Conservation (phyloP, 37 sponge, comb jelly and placozoan genomes). For the Sycon ciliatum region DNA sequence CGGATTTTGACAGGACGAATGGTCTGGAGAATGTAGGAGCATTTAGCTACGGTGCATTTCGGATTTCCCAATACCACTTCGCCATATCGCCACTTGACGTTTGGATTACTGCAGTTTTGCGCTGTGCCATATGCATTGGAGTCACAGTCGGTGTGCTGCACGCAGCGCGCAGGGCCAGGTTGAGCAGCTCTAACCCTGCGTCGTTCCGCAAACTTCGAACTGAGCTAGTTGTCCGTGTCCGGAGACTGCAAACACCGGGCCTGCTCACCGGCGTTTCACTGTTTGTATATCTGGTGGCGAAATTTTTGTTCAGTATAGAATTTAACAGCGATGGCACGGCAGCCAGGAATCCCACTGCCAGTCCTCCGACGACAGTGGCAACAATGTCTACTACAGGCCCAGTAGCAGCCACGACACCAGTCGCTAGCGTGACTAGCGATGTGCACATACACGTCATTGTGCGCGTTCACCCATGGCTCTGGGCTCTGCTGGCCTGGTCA, state of each 20-base stretch:
- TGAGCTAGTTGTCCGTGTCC: no score
- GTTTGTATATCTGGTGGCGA: not conserved
- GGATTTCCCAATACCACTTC: not conserved
- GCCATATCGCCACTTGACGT: not conserved
- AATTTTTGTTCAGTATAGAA: slow-evolving; percentile 1
- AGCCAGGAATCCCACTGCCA: not conserved
- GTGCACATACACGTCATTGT: no score
- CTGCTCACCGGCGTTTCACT: not conserved
- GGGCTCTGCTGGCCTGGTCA: slow-evolving; percentile 33
- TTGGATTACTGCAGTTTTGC: not conserved
- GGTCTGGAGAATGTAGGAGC: not conserved
- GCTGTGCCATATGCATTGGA: not conserved
- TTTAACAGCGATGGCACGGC: slow-evolving; percentile 10
- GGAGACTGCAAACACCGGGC: not conserved
- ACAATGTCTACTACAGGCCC: not conserved
- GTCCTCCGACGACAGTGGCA: not conserved
- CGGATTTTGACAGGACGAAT: not conserved
- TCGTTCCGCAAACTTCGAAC: no score
- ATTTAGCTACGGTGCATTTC: no score
- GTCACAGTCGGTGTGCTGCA: no score
- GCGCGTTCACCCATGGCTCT: slow-evolving; percentile 45
- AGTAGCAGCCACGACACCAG: not conserved
- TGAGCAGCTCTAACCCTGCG: no score
- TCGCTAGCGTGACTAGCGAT: no score
- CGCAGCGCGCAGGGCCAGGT: no score